phyloP scores from a whole-genome alignment of 2,888 invertebrate genomes.

The Stenodera caucasica region DNA sequence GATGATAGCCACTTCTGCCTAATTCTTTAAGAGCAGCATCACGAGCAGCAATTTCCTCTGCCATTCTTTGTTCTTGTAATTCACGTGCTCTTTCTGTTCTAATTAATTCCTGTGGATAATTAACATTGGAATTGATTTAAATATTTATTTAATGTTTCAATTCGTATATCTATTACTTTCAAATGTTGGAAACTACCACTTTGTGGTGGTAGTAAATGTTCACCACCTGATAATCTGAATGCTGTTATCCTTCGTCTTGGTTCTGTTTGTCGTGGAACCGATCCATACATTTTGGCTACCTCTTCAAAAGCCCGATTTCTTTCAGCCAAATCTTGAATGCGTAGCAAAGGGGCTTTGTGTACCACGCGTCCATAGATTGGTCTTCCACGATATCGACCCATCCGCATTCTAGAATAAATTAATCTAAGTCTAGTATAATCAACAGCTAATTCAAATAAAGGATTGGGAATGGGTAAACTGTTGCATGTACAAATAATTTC shows the following conservation, averaged over 20 bases:
- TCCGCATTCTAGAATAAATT: constrained; percentile 48
- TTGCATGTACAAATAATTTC: too few species aligned
- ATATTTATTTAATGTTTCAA: background rate
- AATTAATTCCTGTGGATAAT: constrained; percentile 63
- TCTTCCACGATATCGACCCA: constrained; percentile 54
- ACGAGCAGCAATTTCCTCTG: constrained; percentile 71
- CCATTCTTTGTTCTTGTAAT: constrained; percentile 72
- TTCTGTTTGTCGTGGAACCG: constrained; percentile 50
- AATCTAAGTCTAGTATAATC: background rate
- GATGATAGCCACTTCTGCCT: constrained; percentile 48
- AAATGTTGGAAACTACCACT: constrained; percentile 69
- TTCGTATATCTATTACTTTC: constrained; percentile 57
- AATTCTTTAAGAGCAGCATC: constrained; percentile 64
- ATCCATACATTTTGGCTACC: constrained; percentile 58
- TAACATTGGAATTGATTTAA: constrained; percentile 1
- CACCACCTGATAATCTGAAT: constrained; percentile 53
- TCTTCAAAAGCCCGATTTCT: constrained; percentile 60
- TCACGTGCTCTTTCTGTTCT: constrained; percentile 76
- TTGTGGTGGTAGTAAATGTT: constrained; percentile 57
- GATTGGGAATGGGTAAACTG: too few species aligned
- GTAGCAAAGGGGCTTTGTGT: constrained; percentile 67
- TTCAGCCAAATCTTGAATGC: constrained; percentile 52
- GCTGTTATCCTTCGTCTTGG: constrained; percentile 48
- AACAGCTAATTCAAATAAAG: too few species aligned
- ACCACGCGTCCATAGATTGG: constrained; percentile 75